Conservation (phyloP, 2,888 invertebrate genomes). For the Andrena fulva region DNA sequence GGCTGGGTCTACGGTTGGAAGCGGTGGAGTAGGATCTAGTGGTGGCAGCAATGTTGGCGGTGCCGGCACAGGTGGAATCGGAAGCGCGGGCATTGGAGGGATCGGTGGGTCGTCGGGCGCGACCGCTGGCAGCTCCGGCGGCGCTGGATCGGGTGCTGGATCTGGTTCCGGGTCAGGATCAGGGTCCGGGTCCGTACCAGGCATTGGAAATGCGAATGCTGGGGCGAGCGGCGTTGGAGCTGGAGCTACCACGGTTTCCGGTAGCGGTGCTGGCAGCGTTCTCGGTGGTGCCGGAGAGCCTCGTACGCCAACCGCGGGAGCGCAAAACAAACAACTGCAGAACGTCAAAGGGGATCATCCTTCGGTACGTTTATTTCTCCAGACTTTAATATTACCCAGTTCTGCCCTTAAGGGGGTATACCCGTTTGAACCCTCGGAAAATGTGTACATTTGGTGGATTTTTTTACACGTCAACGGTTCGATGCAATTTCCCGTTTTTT, state of each 20-base stretch:
- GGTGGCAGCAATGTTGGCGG: conserved; percentile 75
- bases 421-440: no score
- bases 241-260: conserved; percentile 79
- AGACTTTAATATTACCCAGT: no score
- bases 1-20: conserved; percentile 84
- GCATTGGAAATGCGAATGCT: conserved; percentile 33
- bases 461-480: no score
- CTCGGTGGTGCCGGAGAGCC: conserved; percentile 83
- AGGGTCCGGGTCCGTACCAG: not conserved
- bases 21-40: conserved; percentile 55
- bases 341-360: conserved; percentile 92
- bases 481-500: no score
- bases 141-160: not conserved
- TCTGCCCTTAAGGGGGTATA: no score
- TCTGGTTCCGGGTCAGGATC: conserved; percentile 17
- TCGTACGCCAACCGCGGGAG: conserved; percentile 86
- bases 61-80: conserved; percentile 81
- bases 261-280: conserved; percentile 84
- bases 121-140: conserved; percentile 83
- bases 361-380: conserved; percentile 86
- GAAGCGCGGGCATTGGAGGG: conserved; percentile 80
- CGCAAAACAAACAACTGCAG: conserved; percentile 91
- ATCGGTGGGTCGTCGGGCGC: conserved; percentile 85
- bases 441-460: no score
- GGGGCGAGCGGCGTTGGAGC: conserved; percentile 82